Percentiles rank a stretch among this genome's conserved stretches.
Evolutionary conservation across 1,140 invertebrate species (phyloP).

Genomic region (Lasioglossum baleicum): DNA sequence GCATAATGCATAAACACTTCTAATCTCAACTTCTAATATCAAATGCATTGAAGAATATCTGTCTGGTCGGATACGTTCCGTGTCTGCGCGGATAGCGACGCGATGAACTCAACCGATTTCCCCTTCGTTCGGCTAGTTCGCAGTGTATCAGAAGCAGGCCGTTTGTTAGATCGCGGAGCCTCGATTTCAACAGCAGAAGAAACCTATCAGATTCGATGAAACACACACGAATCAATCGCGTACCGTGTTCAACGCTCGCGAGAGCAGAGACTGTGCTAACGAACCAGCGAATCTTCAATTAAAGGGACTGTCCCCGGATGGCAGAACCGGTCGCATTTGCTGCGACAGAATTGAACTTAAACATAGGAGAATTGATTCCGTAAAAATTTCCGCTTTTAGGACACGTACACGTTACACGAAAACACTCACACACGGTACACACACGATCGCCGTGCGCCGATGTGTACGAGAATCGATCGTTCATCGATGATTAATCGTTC

Average conservation of each 20-base stretch:
- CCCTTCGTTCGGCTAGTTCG: constrained; percentile 4
- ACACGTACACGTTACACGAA: neutral
- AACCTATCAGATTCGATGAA: too few species aligned
- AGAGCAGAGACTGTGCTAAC: constrained; percentile 35
- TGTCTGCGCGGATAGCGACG: too few species aligned
- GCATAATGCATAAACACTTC: too few species aligned
- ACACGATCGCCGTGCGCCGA: constrained; percentile 16
- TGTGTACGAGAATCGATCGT: constrained; percentile 39
- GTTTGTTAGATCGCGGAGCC: constrained; percentile 1
- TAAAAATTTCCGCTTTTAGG: constrained; percentile 42
- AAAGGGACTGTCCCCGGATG: constrained; percentile 7
- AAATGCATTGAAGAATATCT: too few species aligned
- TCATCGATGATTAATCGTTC: constrained; percentile 43
- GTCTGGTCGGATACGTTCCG: too few species aligned
- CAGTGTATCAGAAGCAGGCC: neutral
- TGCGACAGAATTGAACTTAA: neutral
- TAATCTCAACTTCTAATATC: too few species aligned
- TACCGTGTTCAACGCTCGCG: constrained; percentile 53
- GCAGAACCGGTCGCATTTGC: constrained; percentile 1
- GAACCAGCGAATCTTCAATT: constrained; percentile 30
- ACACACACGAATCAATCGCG: constrained; percentile 14
- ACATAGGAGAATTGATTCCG: constrained; percentile 33
- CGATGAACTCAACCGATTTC: neutral
- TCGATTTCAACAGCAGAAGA: neutral
- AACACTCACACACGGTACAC: neutral